Conservation (phyloP, 2,797 vertebrate species). For the Gastrophryne carolinensis region DNA sequence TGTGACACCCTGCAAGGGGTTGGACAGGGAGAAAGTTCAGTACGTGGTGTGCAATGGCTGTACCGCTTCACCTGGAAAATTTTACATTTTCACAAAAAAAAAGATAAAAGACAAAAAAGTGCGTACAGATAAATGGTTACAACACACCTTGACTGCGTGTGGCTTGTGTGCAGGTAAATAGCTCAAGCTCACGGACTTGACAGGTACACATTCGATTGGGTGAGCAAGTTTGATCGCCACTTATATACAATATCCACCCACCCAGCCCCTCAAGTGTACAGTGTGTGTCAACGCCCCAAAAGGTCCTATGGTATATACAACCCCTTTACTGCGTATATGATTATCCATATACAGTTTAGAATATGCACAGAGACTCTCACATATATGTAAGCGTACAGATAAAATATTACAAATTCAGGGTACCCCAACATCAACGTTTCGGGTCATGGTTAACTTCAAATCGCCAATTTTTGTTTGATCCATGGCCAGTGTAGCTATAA, state of each 20-base stretch:
- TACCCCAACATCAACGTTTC: too few species aligned
- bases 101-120: not conserved
- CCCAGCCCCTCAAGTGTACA: not conserved
- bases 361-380: not conserved
- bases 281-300: not conserved
- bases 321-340: not conserved
- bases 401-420: not conserved
- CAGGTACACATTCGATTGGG: not conserved
- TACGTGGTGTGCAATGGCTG: not conserved
- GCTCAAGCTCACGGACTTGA: not conserved
- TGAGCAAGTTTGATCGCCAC: not conserved
- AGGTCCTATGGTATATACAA: not conserved
- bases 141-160: not conserved
- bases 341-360: not conserved
- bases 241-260: conserved; percentile 1
- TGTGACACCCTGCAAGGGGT: not conserved
- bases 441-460: too few species aligned
- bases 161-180: not conserved
- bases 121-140: not conserved
- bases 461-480: too few species aligned
- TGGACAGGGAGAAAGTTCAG: conserved; percentile 21
- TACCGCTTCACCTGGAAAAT: not conserved
- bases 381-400: not conserved
- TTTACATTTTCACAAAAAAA: not conserved
- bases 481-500: too few species aligned